Evolutionary conservation across 2,113 vertebrate species (phyloP), one percentile per base, ranked within the genome.

Genomic region (Lontra canadensis): DNA sequence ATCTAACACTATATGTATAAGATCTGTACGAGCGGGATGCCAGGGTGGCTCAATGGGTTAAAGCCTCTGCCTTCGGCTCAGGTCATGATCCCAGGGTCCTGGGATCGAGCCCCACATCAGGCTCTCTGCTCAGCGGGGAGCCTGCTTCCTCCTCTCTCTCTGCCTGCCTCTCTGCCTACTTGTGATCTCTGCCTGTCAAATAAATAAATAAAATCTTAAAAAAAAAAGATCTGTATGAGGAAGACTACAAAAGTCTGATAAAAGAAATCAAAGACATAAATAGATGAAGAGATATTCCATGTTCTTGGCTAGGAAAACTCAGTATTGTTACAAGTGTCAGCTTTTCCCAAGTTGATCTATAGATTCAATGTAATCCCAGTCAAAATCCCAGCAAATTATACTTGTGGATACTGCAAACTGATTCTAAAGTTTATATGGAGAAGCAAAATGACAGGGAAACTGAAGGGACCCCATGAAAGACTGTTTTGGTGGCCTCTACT

Each of bases 201-300:
- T 49, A 49, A 49, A 49, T 13, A 49, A 49, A 49, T 49, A 49
- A 49, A 49, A 49, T 49, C 49, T 49, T 13, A 1, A 49, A 49
- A 52, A 52, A 49, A 15, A 52, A 86, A 61, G 25, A 49, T 34
- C 25, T 92, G 49, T 52, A 65, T 65, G 26, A 65, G n/a, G 18
- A 86, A 73, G 76, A 63, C 44, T 78, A 52, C 6, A 67, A 63
- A 71, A n/a, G 83, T 71, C 71, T 65, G 71, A 93, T 34, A 29
- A 78, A 63, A 52, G 57, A 93, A 71, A 93, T 86, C 71, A 65
- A 78, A 65, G n/a, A 78, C 65, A 26, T 79, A 63, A 83, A 57
- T 71, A 44, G 73, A 83, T 23, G 39, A 69, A 69, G 65, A 69
- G 18, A 92, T 18, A 61, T 11, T 78, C 9, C 31, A 44, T 63